Conservation (phyloP, 2,797 vertebrate genomes). For the Anabacerthia variegaticeps region DNA sequence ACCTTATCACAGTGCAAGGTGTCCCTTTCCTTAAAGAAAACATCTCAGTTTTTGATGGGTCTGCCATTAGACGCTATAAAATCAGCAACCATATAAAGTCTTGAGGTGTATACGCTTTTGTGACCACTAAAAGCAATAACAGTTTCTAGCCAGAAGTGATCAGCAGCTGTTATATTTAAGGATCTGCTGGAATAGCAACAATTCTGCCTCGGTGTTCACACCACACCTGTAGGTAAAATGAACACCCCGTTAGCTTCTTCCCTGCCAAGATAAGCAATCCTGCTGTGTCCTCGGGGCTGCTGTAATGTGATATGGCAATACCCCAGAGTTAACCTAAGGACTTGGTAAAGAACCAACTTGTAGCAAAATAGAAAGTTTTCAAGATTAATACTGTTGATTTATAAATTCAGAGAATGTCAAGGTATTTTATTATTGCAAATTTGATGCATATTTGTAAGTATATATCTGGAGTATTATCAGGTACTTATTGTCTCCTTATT, state of each 20-base stretch:
- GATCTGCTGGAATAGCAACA: neutral
- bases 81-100: neutral
- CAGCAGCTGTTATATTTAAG: neutral
- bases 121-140: neutral
- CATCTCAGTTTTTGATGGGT: neutral
- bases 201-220: neutral
- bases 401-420: neutral
- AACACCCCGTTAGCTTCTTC: neutral
- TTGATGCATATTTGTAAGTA: neutral
- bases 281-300: neutral
- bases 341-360: neutral
- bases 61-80: neutral
- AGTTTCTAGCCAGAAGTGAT: neutral
- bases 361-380: neutral
- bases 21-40: neutral
- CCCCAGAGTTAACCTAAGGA: neutral
- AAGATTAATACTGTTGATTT: neutral
- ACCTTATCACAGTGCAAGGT: rapidly evolving
- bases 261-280: neutral
- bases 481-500: neutral
- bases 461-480: neutral
- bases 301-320: neutral
- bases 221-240: neutral
- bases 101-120: rapidly evolving
- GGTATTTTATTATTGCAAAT: neutral